A percentile compares a stretch with the other conserved stretches of the same genome.
Evolutionary conservation across 2,113 vertebrate species (phyloP).

Genomic region (Alligator mississippiensis): DNA sequence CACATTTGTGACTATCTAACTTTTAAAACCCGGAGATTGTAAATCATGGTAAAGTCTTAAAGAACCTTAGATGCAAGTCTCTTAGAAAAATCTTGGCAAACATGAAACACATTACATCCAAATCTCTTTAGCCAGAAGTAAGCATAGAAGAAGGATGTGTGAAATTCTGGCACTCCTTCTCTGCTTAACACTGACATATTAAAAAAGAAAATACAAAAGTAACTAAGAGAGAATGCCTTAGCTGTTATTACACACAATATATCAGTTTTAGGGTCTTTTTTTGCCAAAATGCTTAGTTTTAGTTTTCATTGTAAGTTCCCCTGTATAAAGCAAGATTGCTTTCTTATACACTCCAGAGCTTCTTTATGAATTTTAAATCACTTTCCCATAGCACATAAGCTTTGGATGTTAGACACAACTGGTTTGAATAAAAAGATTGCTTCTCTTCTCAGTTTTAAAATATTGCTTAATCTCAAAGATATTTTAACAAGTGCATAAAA

Average conservation of each 20-base stretch:
- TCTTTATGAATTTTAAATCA: conserved; percentile 67
- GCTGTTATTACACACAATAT: neutral
- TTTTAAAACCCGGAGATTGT: neutral
- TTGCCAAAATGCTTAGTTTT: conserved; percentile 26
- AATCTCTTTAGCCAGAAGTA: conserved; percentile 12
- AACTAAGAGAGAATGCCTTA: neutral
- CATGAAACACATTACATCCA: neutral
- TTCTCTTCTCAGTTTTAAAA: conserved; percentile 56
- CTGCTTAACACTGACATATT: neutral
- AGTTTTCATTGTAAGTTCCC: conserved; percentile 14
- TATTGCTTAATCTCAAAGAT: conserved; percentile 35
- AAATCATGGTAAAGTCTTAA: neutral
- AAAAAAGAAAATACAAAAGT: neutral
- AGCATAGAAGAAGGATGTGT: neutral
- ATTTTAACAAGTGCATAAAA: conserved; percentile 66
- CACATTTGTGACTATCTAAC: neutral
- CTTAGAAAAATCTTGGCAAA: neutral
- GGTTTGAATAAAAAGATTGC: conserved; percentile 56
- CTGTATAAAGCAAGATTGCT: conserved; percentile 28
- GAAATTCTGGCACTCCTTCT: conserved; percentile 8
- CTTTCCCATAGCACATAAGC: conserved; percentile 28
- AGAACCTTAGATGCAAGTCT: conserved; percentile 1
- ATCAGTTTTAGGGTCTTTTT: conserved; percentile 11
- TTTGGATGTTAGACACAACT: conserved; percentile 42
- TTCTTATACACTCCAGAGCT: conserved; percentile 34